phyloP scores from a whole-genome alignment of 2,797 vertebrate species.

The Parotocinclus haroldoi region DNA sequence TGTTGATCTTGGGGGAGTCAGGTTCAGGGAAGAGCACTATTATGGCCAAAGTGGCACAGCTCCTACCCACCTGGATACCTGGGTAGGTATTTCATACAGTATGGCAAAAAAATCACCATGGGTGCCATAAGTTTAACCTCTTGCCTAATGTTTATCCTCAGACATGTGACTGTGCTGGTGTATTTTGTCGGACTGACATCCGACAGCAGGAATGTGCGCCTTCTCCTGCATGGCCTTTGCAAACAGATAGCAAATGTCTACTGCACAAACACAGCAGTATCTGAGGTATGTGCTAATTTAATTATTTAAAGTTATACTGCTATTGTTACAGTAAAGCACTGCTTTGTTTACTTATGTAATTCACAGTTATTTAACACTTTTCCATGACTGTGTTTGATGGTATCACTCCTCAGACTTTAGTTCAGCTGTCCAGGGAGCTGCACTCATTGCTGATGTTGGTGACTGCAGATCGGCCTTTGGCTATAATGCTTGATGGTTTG shows the following conservation, averaged over 20 bases:
- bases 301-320: neutral
- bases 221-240: constrained; percentile 62
- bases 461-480: constrained; percentile 48
- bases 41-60: constrained; percentile 59
- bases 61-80: constrained; percentile 58
- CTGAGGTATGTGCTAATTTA: constrained; percentile 51
- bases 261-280: constrained; percentile 55
- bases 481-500: constrained; percentile 65
- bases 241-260: constrained; percentile 59
- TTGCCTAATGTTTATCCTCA: constrained; percentile 28
- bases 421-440: constrained; percentile 64
- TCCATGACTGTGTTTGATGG: constrained; percentile 4
- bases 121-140: too few species aligned
- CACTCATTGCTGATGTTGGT: constrained; percentile 59
- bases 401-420: constrained; percentile 53
- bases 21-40: constrained; percentile 66
- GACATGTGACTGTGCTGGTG: constrained; percentile 49
- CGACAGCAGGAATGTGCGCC: constrained; percentile 57
- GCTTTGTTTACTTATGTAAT: neutral
- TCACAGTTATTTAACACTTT: neutral
- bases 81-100: constrained; percentile 50
- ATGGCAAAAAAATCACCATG: too few species aligned
- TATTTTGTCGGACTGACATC: constrained; percentile 60
- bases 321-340: neutral
- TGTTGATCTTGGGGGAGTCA: constrained; percentile 60